A percentile compares a stretch with the other conserved stretches of the same genome.
phyloP scores from a whole-genome alignment of 2,797 vertebrate genomes.

The Arnoldichthys spilopterus region DNA sequence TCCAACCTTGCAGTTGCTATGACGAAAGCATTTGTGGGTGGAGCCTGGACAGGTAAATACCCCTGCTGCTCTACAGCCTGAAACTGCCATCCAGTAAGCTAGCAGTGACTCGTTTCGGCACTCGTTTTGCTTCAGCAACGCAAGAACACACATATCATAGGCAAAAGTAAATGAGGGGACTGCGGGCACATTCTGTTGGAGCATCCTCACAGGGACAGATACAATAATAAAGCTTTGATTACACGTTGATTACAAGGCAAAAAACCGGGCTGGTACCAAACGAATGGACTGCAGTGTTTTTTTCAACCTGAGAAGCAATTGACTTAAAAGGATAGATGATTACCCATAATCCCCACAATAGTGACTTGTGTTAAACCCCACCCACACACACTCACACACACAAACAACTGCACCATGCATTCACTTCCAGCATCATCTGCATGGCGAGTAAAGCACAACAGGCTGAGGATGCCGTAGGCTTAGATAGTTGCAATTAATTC shows the following conservation, averaged over 20 bases:
- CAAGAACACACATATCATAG: constrained; percentile 66
- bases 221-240: constrained; percentile 62
- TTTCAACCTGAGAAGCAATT: constrained; percentile 82
- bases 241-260: constrained; percentile 66
- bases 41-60: constrained; percentile 3
- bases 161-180: constrained; percentile 60
- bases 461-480: constrained; percentile 56
- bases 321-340: constrained; percentile 66
- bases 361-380: constrained; percentile 63
- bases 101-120: constrained; percentile 25
- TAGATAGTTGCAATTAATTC: constrained; percentile 52
- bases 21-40: not conserved
- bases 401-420: constrained; percentile 31
- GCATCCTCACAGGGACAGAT: constrained; percentile 43
- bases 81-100: constrained; percentile 3
- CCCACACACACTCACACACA: constrained; percentile 31
- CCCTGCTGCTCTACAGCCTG: constrained; percentile 9
- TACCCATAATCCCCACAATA: constrained; percentile 62
- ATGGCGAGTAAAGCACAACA: constrained; percentile 58
- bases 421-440: constrained; percentile 59
- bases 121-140: constrained; percentile 39
- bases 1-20: not conserved
- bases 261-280: constrained; percentile 67
- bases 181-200: constrained; percentile 60
- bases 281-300: constrained; percentile 70